A percentile compares a stretch with the other conserved stretches of the same genome.
These are phyloP conservation scores for Vultur gryphus DNA, from an alignment of 2,797 vertebrate species.

Conservation along the genomic window DNA sequence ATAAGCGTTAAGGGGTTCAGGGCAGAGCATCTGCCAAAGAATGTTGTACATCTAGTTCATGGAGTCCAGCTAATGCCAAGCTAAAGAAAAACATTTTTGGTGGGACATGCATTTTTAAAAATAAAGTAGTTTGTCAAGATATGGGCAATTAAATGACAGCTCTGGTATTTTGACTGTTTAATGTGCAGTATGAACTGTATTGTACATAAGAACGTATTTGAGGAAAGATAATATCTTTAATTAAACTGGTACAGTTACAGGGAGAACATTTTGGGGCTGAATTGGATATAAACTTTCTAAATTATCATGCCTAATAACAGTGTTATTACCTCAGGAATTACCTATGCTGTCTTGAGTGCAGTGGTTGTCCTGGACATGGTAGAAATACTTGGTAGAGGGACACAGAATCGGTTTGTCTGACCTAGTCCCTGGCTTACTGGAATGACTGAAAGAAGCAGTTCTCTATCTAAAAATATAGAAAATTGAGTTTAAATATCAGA, in stretches of 20 bases:
- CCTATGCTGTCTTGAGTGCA: not conserved
- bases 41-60: not conserved
- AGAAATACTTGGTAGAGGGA: not conserved
- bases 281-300: not conserved
- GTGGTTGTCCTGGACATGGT: not conserved
- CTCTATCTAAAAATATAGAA: not conserved
- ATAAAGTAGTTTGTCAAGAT: not conserved
- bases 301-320: not conserved
- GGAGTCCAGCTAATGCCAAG: not conserved
- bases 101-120: not conserved
- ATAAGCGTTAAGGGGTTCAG: not conserved
- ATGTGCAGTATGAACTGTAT: not conserved
- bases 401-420: not conserved
- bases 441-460: not conserved
- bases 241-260: not conserved
- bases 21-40: not conserved
- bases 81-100: not conserved
- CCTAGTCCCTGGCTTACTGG: not conserved
- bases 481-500: not conserved
- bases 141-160: not conserved
- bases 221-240: not conserved
- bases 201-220: fast-evolving
- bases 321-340: not conserved
- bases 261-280: not conserved
- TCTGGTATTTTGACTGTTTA: not conserved